Evolutionary conservation across 2,797 vertebrate species (phyloP).

Genomic region (Tolypeutes matacus): DNA sequence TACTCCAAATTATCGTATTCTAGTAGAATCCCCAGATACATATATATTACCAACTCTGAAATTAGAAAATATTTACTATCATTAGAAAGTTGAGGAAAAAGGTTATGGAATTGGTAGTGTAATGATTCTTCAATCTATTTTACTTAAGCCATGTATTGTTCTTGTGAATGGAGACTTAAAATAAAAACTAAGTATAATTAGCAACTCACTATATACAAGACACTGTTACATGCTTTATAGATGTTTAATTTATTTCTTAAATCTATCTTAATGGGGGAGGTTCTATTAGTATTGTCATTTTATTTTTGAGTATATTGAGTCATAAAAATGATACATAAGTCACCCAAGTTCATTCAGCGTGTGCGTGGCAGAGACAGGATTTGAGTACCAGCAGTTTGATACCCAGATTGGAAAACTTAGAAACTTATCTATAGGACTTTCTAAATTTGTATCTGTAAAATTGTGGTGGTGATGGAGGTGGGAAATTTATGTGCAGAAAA

Average conservation of each 20-base stretch:
- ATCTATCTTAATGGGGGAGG: neutral
- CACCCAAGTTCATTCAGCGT: neutral
- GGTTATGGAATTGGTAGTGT: neutral
- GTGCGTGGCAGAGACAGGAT: neutral
- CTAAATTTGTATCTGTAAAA: neutral
- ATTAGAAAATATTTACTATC: neutral
- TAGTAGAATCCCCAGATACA: neutral
- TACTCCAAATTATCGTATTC: neutral
- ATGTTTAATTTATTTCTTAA: neutral
- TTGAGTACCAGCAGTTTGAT: neutral
- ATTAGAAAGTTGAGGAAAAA: neutral
- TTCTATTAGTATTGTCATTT: neutral
- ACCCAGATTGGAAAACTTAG: neutral
- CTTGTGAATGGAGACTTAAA: neutral
- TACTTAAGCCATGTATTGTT: neutral
- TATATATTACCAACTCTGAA: neutral
- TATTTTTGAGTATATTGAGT: neutral
- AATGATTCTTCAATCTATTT: neutral
- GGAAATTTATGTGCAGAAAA: neutral
- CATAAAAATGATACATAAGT: neutral
- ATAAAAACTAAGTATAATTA: neutral
- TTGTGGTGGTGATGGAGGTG: neutral
- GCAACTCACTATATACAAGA: neutral
- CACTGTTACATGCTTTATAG: neutral
- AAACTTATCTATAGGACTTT: neutral